Conservation (phyloP, 2,888 invertebrate species). For the Perizoma affinitatum region DNA sequence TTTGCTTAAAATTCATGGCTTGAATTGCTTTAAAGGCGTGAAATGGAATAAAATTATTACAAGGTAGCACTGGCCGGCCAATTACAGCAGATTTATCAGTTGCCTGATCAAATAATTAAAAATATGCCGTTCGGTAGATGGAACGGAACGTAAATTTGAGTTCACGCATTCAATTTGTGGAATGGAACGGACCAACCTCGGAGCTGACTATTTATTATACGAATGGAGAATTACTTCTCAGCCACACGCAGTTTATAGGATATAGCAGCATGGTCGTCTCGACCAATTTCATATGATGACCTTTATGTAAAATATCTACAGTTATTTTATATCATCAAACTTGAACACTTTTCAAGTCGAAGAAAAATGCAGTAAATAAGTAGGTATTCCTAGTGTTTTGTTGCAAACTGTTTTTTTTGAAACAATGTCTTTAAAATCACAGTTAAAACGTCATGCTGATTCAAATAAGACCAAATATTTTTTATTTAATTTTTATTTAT, state of each 20-base stretch:
- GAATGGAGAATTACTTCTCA: slow-evolving; percentile 45
- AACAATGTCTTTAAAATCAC: too few species aligned
- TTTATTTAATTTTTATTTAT: too few species aligned
- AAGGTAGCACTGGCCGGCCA: slow-evolving; percentile 59
- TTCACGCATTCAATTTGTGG: slow-evolving; percentile 71
- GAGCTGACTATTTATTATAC: slow-evolving; percentile 49
- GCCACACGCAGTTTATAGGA: slow-evolving; percentile 11
- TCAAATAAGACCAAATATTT: too few species aligned
- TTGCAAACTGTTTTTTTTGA: too few species aligned
- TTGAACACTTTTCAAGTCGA: too few species aligned
- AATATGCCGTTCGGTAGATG: slow-evolving; percentile 65
- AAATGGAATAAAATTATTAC: slow-evolving; percentile 73
- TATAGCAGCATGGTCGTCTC: not conserved
- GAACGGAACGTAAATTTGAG: slow-evolving; percentile 61
- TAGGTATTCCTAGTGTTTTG: too few species aligned
- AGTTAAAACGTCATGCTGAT: too few species aligned
- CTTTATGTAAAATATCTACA: too few species aligned
- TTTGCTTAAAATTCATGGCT: slow-evolving; percentile 40
- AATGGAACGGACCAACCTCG: slow-evolving; percentile 50
- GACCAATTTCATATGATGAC: not conserved
- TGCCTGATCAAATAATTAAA: slow-evolving; percentile 82
- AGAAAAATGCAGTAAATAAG: too few species aligned
- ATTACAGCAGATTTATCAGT: slow-evolving; percentile 78
- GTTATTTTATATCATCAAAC: too few species aligned
- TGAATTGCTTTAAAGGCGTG: slow-evolving; percentile 61